Evolutionary conservation across 2,888 invertebrate genomes (phyloP).

Genomic region (Tetragonula carbonaria): DNA sequence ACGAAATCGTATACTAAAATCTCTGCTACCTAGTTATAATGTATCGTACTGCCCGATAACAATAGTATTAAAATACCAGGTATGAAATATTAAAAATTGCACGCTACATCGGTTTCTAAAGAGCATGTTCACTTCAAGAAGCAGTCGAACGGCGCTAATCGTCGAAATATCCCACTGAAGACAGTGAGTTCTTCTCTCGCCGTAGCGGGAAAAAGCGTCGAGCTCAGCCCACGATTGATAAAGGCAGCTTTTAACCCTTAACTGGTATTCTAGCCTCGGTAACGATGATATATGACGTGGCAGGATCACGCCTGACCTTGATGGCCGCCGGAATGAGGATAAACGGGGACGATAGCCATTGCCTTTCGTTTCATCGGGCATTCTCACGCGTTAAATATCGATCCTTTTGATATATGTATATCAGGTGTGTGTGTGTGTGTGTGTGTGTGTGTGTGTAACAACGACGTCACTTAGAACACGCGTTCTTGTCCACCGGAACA

Average conservation of each 20-base stretch:
- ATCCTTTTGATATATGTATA: slow-evolving; percentile 1
- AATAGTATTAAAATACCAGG: too few relatives aligned
- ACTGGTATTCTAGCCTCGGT: slow-evolving; percentile 66
- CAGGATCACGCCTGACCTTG: slow-evolving; percentile 72
- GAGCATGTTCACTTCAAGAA: too few relatives aligned
- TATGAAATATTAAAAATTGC: too few relatives aligned
- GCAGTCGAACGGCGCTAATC: too few relatives aligned
- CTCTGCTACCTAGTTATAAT: too few relatives aligned
- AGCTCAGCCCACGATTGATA: slow-evolving; percentile 68
- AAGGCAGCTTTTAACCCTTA: slow-evolving; percentile 74
- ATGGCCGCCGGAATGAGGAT: slow-evolving; percentile 68
- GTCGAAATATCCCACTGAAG: slow-evolving; percentile 35
- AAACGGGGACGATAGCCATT: slow-evolving; percentile 62
- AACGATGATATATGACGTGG: slow-evolving; percentile 72
- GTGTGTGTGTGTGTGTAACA: too few relatives aligned
- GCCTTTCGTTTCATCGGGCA: slow-evolving; percentile 53
- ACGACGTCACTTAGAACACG: slow-evolving; percentile 5
- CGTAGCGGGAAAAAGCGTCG: slow-evolving; percentile 63
- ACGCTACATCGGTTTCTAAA: too few relatives aligned
- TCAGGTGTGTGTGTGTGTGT: too few relatives aligned
- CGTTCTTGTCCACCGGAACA: slow-evolving; percentile 1
- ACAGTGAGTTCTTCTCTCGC: slow-evolving; percentile 25
- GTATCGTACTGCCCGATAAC: too few relatives aligned
- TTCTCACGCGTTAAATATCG: slow-evolving; percentile 48
- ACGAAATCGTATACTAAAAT: too few relatives aligned